These are phyloP conservation scores for Clarias platycephalus DNA, from an alignment of 2,797 vertebrate genomes.

Conservation along the genomic window DNA sequence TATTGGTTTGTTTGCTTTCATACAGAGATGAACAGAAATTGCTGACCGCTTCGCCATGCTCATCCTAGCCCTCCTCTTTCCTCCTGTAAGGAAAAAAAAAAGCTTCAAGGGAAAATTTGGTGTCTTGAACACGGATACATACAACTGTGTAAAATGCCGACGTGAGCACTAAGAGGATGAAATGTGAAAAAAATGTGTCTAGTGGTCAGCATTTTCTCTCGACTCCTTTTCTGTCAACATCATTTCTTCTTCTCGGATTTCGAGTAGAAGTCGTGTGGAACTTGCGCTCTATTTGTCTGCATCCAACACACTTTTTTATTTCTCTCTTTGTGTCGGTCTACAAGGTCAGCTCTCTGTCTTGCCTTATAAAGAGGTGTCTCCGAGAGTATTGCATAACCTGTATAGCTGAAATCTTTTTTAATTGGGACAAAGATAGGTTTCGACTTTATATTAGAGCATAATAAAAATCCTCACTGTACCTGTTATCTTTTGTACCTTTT, in stretches of 20 bases:
- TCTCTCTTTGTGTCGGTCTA: constrained; percentile 48
- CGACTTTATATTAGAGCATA: background rate
- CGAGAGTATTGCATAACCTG: background rate
- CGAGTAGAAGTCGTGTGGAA: constrained; percentile 47
- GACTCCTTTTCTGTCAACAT: constrained; percentile 68
- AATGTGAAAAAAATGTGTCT: constrained; percentile 31
- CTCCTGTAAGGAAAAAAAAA: constrained; percentile 19
- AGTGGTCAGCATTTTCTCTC: constrained; percentile 70
- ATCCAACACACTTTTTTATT: constrained; percentile 43
- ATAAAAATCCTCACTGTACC: background rate
- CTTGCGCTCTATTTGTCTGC: background rate
- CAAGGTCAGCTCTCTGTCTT: constrained; percentile 63
- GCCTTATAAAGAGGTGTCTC: constrained; percentile 6
- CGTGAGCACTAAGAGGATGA: constrained; percentile 37
- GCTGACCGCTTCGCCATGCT: background rate
- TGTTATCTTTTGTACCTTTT: background rate
- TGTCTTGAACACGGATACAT: constrained; percentile 46
- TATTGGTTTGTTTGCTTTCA: background rate
- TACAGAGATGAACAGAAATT: background rate
- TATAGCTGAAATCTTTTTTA: background rate
- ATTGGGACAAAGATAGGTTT: background rate
- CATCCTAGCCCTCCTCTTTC: background rate
- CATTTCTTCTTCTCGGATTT: constrained; percentile 66
- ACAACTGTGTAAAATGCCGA: constrained; percentile 46
- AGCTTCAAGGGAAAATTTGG: constrained; percentile 39